Evolutionary conservation across 2,888 invertebrate genomes (phyloP).

Genomic region (Polylopha cassiicola): DNA sequence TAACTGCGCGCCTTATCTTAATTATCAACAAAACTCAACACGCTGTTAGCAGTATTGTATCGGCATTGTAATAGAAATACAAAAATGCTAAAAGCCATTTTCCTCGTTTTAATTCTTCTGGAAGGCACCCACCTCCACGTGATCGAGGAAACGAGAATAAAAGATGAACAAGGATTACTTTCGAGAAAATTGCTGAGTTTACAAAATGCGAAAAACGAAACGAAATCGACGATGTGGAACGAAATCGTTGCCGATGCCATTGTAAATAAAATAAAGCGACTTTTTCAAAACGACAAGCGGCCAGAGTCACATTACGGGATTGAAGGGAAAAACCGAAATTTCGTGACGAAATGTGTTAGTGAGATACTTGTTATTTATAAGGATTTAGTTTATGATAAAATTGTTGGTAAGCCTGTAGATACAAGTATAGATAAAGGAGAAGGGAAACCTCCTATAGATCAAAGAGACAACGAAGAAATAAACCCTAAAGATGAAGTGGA

Average conservation of each 20-base stretch:
- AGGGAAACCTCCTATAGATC: constrained; percentile 23
- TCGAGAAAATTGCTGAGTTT: constrained; percentile 60
- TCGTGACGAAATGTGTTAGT: constrained; percentile 43
- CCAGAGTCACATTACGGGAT: constrained; percentile 28
- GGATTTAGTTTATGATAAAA: constrained; percentile 46
- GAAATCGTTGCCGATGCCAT: constrained; percentile 58
- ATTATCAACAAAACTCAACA: constrained; percentile 53
- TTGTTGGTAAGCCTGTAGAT: constrained; percentile 1
- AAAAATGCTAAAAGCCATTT: constrained; percentile 54
- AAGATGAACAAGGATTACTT: constrained; percentile 48
- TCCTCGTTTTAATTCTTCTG: constrained; percentile 47
- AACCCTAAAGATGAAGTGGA: constrained; percentile 56
- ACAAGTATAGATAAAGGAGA: constrained; percentile 24
- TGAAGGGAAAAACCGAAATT: constrained; percentile 27
- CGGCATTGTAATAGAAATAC: constrained; percentile 42
- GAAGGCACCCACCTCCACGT: constrained; percentile 39
- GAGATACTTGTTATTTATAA: constrained; percentile 48
- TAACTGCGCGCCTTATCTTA: constrained; percentile 43
- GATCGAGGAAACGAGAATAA: constrained; percentile 33
- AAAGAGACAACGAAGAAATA: constrained; percentile 25
- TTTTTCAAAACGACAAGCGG: constrained; percentile 37
- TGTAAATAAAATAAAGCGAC: constrained; percentile 54
- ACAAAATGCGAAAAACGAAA: constrained; percentile 33
- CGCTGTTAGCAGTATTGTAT: constrained; percentile 49
- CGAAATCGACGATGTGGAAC: constrained; percentile 54